Base-by-base conservation (phyloP, 2,888 invertebrate species). In the Brachyptera putata region DNA sequence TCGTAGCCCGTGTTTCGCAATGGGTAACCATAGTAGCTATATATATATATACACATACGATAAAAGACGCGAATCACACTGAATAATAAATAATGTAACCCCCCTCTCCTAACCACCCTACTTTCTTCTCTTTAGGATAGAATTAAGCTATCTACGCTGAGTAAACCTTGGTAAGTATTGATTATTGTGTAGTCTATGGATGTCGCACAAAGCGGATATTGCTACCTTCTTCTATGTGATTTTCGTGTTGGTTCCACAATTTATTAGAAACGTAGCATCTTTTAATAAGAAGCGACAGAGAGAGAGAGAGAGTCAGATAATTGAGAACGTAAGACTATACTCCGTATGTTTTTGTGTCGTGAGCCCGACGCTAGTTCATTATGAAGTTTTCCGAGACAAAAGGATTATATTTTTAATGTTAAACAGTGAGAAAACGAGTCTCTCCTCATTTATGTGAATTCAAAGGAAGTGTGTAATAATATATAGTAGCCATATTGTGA, bases 401-500 rank as follows among this genome's bases (percentile, higher is more conserved):
- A 53, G 36, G 34, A 53, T 53, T 53, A 53, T 53, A 30, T 36
- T 53, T 36, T 16, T 53, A 36, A 36, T 36, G 53, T 53, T 53
- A 34, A 46, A 50, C 49, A 50, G 49, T 25, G 30, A 50, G 49
- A 50, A 30, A 53, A 53, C 22, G 36, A 34, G 53, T 53, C 30
- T 53, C 21, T 53, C 53, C 53, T 53, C 34, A 53, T 53, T 53
- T 53, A 22, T 18, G 53, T 22, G 34, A n/a, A 36, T 53, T 53
- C 53, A 53, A 53, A 53, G 21, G 34, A 22, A 53, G 36, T 36
- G 53, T 34, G 34, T 53, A 34, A 53, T 21, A 53, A 53, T 53
- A n/a, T n/a, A 53, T n/a, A 53, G 53, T 53, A 36, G 34, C 53
- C 34, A 53, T 53, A 53, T 53, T 53, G 36, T 53, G 36, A 53